Evolutionary conservation across 1,140 invertebrate genomes (phyloP).

Genomic region (Coenobita brevimanus): DNA sequence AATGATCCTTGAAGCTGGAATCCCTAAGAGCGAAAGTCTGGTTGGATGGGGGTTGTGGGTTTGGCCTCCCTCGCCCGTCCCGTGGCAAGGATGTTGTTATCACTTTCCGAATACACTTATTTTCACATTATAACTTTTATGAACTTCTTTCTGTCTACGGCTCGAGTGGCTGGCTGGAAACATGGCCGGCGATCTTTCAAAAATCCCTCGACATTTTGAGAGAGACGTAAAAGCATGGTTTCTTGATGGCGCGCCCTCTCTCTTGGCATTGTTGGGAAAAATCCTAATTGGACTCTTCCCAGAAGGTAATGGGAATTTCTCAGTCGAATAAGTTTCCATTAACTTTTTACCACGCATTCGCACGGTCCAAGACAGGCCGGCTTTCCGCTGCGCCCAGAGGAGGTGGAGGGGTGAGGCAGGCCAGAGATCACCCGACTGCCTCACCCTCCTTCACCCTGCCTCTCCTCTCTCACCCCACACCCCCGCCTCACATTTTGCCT

Average conservation of each 20-base stretch:
- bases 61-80: background rate
- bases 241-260: constrained; percentile 62
- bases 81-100: constrained; percentile 63
- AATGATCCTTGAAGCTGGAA: background rate
- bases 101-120: constrained; percentile 67
- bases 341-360: constrained; percentile 68
- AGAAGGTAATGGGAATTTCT: constrained; percentile 69
- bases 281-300: constrained; percentile 68
- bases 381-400: constrained; percentile 25
- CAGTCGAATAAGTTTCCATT: constrained; percentile 69
- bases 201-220: constrained; percentile 53
- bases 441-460: too few relatives aligned
- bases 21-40: background rate
- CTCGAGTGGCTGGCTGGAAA: constrained; percentile 65
- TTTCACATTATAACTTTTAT: constrained; percentile 67
- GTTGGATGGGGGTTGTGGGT: background rate
- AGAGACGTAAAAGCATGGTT: constrained; percentile 61
- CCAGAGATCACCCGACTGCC: background rate
- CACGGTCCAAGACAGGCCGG: constrained; percentile 62
- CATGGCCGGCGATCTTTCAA: constrained; percentile 60
- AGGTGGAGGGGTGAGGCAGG: background rate
- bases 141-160: constrained; percentile 66
- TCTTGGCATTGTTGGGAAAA: constrained; percentile 66
- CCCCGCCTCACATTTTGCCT: too few relatives aligned
- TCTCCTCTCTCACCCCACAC: too few relatives aligned